phyloP scores from a whole-genome alignment of 2,113 vertebrate species.

The Rhea pennata region DNA sequence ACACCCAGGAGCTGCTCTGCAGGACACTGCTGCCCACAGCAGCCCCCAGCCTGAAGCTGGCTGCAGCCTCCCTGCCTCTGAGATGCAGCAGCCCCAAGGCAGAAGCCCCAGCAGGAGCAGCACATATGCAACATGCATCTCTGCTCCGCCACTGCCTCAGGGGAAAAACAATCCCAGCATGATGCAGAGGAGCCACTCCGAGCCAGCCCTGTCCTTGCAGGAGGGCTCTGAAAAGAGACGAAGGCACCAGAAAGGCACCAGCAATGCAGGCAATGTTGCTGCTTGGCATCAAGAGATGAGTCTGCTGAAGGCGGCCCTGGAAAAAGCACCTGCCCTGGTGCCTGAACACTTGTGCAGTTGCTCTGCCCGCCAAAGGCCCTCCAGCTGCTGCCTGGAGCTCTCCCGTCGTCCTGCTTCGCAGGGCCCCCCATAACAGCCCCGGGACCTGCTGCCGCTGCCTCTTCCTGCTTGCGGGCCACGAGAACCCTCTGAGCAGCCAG shows the following conservation, averaged over 20 bases:
- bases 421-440: background rate
- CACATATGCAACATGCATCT: background rate
- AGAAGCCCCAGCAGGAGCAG: background rate
- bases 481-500: background rate
- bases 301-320: conserved; percentile 68
- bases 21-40: conserved; percentile 92
- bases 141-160: conserved; percentile 51
- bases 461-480: background rate
- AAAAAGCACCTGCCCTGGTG: conserved; percentile 76
- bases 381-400: conserved; percentile 82
- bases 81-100: background rate
- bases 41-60: conserved; percentile 89
- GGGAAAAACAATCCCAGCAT: conserved; percentile 59
- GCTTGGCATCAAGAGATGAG: conserved; percentile 12
- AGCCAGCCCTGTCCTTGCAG: conserved; percentile 80
- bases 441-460: background rate
- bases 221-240: conserved; percentile 27
- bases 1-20: conserved; percentile 72
- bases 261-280: conserved; percentile 86
- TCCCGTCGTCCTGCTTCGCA: conserved; percentile 80
- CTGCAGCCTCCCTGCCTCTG: conserved; percentile 28
- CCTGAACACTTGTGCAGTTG: conserved; percentile 56
- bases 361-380: conserved; percentile 72
- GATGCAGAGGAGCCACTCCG: conserved; percentile 85
- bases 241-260: conserved; percentile 70